phyloP scores from a whole-genome alignment of 2,888 invertebrate genomes.

The Conchocele bisecta region DNA sequence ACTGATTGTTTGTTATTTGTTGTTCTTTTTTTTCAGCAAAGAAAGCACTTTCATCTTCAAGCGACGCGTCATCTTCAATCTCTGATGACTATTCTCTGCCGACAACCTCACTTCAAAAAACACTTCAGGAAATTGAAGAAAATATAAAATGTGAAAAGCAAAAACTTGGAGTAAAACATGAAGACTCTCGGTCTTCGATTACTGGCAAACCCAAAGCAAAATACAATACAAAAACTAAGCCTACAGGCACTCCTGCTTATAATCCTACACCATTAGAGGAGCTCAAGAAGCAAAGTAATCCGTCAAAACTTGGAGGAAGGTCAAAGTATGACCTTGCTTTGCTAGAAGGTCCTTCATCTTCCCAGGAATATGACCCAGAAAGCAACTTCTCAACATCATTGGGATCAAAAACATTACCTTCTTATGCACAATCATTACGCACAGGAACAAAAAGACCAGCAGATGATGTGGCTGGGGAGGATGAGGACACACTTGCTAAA shows the following conservation, averaged over 20 bases:
- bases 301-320: slow-evolving; percentile 29
- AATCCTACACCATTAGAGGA: slow-evolving; percentile 73
- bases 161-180: slow-evolving; percentile 30
- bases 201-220: slow-evolving; percentile 8
- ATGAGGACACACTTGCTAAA: slow-evolving; percentile 38
- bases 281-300: slow-evolving; percentile 51
- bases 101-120: slow-evolving; percentile 44
- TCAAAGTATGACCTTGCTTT: slow-evolving; percentile 53
- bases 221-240: slow-evolving; percentile 27
- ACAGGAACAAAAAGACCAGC: slow-evolving; percentile 48
- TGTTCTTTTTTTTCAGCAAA: slow-evolving; percentile 12
- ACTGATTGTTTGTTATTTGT: too few relatives aligned
- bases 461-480: slow-evolving; percentile 42
- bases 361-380: slow-evolving; percentile 76
- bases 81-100: slow-evolving; percentile 34
- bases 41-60: not conserved
- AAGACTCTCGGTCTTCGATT: not conserved
- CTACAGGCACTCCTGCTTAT: slow-evolving; percentile 67
- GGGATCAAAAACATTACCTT: slow-evolving; percentile 23
- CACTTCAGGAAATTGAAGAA: slow-evolving; percentile 49
- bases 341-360: slow-evolving; percentile 46
- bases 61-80: not conserved
- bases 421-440: slow-evolving; percentile 43
- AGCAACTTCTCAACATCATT: slow-evolving; percentile 65
- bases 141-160: slow-evolving; percentile 49